A percentile compares a stretch with the other conserved stretches of the same genome.
Evolutionary conservation across 2,888 invertebrate genomes (phyloP).

Genomic region (Slavum lentiscoides): DNA sequence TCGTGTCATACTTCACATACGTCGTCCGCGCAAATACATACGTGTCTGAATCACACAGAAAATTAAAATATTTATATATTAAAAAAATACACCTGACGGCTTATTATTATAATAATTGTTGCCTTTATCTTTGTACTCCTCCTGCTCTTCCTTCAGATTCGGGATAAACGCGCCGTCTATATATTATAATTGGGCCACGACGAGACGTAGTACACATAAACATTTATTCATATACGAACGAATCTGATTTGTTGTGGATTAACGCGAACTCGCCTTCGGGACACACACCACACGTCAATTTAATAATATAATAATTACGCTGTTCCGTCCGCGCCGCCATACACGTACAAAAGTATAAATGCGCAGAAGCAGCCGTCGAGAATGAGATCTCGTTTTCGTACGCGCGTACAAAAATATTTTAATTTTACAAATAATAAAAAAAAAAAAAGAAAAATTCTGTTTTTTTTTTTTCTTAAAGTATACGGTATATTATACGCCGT

Average conservation of each 20-base stretch:
- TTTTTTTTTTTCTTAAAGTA: not conserved
- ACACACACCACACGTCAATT: constrained; percentile 24
- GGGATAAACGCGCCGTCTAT: too few relatives aligned
- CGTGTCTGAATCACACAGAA: too few relatives aligned
- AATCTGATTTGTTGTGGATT: not conserved
- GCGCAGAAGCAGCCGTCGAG: not conserved
- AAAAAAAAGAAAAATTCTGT: not conserved
- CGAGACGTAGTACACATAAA: too few relatives aligned
- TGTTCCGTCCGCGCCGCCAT: too few relatives aligned
- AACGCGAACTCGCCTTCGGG: constrained; percentile 39
- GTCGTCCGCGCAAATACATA: too few relatives aligned
- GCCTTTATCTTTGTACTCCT: constrained; percentile 23
- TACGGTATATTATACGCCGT: constrained; percentile 37
- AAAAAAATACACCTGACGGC: constrained; percentile 12
- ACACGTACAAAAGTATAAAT: not conserved
- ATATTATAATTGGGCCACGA: constrained; percentile 14
- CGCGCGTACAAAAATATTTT: constrained; percentile 11
- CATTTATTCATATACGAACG: too few relatives aligned
- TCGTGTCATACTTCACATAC: too few relatives aligned
- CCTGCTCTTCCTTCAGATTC: not conserved
- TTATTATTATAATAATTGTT: constrained; percentile 39
- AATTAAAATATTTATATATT: too few relatives aligned
- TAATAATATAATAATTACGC: not conserved
- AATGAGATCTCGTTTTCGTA: constrained; percentile 30
- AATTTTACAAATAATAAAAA: constrained; percentile 16